Evolutionary conservation across 2,797 vertebrate genomes (phyloP).

Genomic region (Oceanodroma leucorhoa): DNA sequence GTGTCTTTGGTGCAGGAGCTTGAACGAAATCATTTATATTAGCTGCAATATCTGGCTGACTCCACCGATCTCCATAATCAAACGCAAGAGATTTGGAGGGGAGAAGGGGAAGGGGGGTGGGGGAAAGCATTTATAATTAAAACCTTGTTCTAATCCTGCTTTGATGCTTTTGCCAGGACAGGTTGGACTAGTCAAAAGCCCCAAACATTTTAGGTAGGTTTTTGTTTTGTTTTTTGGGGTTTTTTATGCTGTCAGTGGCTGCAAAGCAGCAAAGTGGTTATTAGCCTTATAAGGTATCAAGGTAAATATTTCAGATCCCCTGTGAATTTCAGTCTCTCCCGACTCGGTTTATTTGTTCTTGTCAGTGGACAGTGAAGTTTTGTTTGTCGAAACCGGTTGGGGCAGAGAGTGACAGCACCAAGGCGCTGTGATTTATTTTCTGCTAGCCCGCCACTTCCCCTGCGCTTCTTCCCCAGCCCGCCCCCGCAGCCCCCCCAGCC

Average conservation of each 20-base stretch:
- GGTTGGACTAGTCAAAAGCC: slow-evolving; percentile 49
- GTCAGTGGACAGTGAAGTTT: slow-evolving; percentile 50
- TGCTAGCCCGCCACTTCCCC: neutral
- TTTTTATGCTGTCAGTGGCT: slow-evolving; percentile 6
- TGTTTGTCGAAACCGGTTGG: slow-evolving; percentile 43
- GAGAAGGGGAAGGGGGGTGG: neutral
- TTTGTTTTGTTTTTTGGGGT: neutral
- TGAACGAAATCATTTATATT: slow-evolving; percentile 62
- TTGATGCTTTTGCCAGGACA: slow-evolving; percentile 64
- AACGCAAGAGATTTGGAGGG: slow-evolving; percentile 26
- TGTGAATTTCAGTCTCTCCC: slow-evolving; percentile 37
- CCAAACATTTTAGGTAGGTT: slow-evolving; percentile 29
- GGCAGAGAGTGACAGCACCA: slow-evolving; percentile 32
- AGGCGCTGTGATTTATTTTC: slow-evolving; percentile 57
- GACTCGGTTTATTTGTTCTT: slow-evolving; percentile 63
- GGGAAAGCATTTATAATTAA: slow-evolving; percentile 35
- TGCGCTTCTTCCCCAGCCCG: neutral
- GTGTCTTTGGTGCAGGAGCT: neutral
- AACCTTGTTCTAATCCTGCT: slow-evolving; percentile 65
- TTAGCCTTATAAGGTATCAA: slow-evolving; percentile 44
- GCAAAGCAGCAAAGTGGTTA: slow-evolving; percentile 35
- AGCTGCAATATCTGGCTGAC: slow-evolving; percentile 43
- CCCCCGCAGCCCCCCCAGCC: rapidly evolving
- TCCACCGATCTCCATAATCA: slow-evolving; percentile 49
- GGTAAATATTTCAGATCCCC: slow-evolving; percentile 51